Evolutionary conservation across 2,113 vertebrate genomes (phyloP).

Genomic region (Scalopus aquaticus): DNA sequence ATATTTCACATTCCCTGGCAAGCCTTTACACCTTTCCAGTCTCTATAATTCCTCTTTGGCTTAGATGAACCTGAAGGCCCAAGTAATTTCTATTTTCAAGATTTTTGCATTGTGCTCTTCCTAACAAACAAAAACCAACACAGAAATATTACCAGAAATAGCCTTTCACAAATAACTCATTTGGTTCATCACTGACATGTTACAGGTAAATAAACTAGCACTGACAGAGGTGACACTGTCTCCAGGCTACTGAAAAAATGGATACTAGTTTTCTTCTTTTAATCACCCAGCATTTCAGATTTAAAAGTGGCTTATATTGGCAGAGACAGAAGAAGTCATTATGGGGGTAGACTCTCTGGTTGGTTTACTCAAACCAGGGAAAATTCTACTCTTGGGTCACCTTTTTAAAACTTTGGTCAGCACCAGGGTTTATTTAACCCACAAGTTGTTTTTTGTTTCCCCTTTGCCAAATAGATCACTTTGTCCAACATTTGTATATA

Average conservation of each 20-base stretch:
- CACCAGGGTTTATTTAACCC: neutral
- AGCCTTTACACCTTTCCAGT: neutral
- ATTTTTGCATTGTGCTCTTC: neutral
- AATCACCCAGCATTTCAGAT: neutral
- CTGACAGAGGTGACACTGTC: neutral
- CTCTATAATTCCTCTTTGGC: neutral
- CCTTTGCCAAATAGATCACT: neutral
- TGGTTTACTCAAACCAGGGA: neutral
- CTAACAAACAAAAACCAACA: neutral
- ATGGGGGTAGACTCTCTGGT: neutral
- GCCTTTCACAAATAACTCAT: neutral
- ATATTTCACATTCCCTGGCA: neutral
- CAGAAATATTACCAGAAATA: neutral
- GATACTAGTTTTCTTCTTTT: neutral
- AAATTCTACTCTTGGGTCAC: neutral
- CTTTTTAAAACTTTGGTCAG: neutral
- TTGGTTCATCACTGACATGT: neutral
- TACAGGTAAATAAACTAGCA: neutral
- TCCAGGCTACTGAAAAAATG: neutral
- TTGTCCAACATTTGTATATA: neutral
- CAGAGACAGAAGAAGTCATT: neutral
- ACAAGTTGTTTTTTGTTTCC: neutral
- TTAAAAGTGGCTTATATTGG: neutral
- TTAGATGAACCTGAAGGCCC: neutral
- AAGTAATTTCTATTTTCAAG: conserved; percentile 32